A percentile compares a stretch with the other conserved stretches of the same genome.
These are phyloP conservation scores for Chelonia mydas DNA, from an alignment of 2,797 vertebrate genomes.

Conservation along the genomic window DNA sequence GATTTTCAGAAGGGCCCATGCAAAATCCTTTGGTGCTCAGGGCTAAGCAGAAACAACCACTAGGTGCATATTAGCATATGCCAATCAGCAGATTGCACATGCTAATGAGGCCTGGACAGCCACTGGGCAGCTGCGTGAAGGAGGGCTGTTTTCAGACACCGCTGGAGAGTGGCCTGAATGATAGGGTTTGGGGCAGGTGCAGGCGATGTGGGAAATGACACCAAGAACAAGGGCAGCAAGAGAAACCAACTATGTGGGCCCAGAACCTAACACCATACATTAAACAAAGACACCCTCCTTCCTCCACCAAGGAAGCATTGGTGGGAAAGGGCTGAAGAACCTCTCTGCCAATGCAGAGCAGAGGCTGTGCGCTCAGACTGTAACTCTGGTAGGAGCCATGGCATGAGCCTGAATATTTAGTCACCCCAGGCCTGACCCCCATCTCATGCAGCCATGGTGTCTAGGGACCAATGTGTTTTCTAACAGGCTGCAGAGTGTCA, in stretches of 20 bases:
- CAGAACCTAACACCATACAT: neutral
- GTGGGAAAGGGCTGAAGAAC: neutral
- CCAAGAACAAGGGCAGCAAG: neutral
- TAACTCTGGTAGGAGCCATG: neutral
- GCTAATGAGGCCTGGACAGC: neutral
- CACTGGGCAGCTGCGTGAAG: neutral
- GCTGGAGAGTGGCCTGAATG: neutral
- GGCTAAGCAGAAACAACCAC: neutral
- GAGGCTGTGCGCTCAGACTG: neutral
- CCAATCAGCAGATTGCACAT: neutral
- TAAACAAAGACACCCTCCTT: neutral
- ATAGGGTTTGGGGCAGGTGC: neutral
- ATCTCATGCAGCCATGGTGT: neutral
- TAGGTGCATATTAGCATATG: neutral
- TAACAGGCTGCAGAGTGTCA: neutral
- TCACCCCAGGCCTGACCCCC: neutral
- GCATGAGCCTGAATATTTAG: neutral
- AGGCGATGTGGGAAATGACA: neutral
- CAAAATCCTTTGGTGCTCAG: neutral
- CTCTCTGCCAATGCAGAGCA: neutral
- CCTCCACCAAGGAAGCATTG: too few species aligned
- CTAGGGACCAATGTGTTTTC: neutral
- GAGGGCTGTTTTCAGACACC: neutral
- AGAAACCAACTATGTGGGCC: neutral
- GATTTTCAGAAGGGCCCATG: neutral